These are phyloP conservation scores for Bambusicola thoracicus DNA, from an alignment of 2,113 vertebrate genomes.

Conservation along the genomic window DNA sequence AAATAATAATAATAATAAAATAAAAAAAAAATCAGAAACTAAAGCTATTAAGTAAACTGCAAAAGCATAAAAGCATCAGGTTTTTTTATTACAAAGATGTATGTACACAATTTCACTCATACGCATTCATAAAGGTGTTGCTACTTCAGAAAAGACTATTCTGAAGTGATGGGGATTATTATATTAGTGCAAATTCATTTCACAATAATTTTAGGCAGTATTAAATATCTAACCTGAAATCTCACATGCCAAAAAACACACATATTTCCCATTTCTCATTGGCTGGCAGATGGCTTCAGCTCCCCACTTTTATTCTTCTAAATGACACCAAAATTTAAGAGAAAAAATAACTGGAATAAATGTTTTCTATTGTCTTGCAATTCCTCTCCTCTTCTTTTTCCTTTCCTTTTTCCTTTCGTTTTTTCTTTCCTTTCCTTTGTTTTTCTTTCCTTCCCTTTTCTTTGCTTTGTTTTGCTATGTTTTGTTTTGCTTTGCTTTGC, in stretches of 20 bases:
- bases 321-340: neutral
- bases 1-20: neutral
- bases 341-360: neutral
- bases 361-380: neutral
- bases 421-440: too few species aligned
- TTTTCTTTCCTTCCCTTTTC: neutral
- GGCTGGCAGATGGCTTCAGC: neutral
- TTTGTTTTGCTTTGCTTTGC: too few species aligned
- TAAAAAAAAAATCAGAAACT: neutral
- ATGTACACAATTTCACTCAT: neutral
- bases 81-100: neutral
- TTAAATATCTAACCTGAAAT: neutral
- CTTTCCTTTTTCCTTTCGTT: too few species aligned
- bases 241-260: fast-evolving
- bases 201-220: neutral
- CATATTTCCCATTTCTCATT: neutral
- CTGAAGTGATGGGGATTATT: neutral
- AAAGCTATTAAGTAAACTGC: neutral
- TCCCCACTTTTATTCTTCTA: neutral
- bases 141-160: neutral
- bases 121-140: neutral
- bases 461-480: fast-evolving
- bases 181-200: neutral
- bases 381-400: too few species aligned
- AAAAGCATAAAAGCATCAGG: neutral